Evolutionary conservation across 2,888 invertebrate genomes (phyloP), one percentile per base, ranked within the genome.

Genomic region (Philonicus albiceps): DNA sequence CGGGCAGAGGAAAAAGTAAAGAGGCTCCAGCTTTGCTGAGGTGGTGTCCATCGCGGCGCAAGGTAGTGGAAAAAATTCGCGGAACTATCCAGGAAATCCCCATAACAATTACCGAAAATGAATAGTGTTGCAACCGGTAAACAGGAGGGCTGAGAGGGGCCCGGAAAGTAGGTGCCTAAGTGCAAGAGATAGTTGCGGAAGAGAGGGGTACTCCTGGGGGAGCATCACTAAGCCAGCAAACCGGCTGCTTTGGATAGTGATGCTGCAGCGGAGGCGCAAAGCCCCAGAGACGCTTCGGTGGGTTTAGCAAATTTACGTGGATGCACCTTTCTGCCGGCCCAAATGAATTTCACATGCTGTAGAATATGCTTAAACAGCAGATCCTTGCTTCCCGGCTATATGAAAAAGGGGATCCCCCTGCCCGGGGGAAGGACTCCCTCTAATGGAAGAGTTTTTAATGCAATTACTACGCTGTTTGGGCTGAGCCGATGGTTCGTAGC

Each of bases 361-460:
- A 37, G 83, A 83, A 83, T 83, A 64, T 83, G 83, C 83, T 83
- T 83, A 83, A 81, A 64, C 83, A 72, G 83, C 83, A 83, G 83
- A 83, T 83, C 22, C 72, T 31, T 34, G 34, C 16, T 64, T 83
- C 64, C 64, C 31, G 22, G 22, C 37, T 83, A 64, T 83, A 37
- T 72, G 64, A 72, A 64, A 83, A 34, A 37, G n/a, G 83, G 64
- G 34, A 13, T 22, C 37, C 83, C 31, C 74, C n/a, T n/a, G n/a
- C n/a, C n/a, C n/a, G n/a, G n/a, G 49, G 49, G 34, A 30, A 34
- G 53, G 53, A 19, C 43, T 74, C 49, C 31, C 85, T 53, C 75
- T 85, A 75, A 85, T 85, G 85, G 85, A 85, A 85, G 85, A 85
- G 74, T 85, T 85, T 85, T 85, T 85, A 85, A 85, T 85, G 85